A percentile compares a stretch with the other conserved stretches of the same genome.
Evolutionary conservation across 2,797 vertebrate species (phyloP).

Genomic region (Acipenser oxyrinchus): DNA sequence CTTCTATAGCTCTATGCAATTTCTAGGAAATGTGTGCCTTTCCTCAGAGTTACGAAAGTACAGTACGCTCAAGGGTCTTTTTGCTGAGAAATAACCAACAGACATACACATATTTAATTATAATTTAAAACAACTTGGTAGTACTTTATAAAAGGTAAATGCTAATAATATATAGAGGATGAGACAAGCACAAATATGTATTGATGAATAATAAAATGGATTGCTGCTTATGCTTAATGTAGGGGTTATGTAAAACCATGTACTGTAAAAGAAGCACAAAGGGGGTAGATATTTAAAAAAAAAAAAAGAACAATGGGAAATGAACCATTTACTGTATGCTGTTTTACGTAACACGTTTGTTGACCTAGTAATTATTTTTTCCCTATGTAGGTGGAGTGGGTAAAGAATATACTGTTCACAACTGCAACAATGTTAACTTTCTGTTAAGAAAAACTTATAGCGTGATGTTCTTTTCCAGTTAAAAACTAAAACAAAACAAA

Average conservation of each 20-base stretch:
- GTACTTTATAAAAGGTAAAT: not conserved
- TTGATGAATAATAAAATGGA: not conserved
- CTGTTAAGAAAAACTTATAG: no score
- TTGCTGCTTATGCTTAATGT: not conserved
- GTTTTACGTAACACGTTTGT: not conserved
- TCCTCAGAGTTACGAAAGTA: not conserved
- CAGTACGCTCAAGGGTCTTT: slow-evolving; percentile 2
- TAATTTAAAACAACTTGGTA: slow-evolving; percentile 5
- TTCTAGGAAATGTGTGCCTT: no score
- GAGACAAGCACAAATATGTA: not conserved
- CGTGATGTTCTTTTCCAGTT: no score
- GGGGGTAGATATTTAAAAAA: not conserved
- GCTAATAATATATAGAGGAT: no score
- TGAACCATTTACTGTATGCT: not conserved
- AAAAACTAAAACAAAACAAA: no score
- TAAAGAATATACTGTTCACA: no score
- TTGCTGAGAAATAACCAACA: not conserved
- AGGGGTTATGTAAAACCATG: not conserved
- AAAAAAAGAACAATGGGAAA: not conserved
- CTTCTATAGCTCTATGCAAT: no score
- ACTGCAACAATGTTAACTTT: no score
- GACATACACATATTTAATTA: not conserved
- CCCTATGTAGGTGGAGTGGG: not conserved
- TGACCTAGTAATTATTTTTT: not conserved
- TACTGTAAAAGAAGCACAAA: not conserved